phyloP scores from a whole-genome alignment of 2,888 invertebrate species.

The Drosophila kuntzei region DNA sequence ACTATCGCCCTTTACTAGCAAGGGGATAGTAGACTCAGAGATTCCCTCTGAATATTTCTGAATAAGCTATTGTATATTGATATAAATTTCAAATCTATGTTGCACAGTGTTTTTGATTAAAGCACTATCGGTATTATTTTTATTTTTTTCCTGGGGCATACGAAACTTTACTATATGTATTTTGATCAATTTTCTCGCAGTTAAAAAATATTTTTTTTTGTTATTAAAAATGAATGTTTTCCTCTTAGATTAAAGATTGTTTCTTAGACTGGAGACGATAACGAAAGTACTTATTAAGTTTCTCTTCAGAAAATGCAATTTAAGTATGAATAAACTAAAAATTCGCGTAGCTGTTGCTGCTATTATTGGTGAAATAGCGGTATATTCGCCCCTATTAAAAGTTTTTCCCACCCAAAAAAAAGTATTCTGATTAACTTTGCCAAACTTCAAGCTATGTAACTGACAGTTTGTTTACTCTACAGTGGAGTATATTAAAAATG shows the following conservation, averaged over 20 bases:
- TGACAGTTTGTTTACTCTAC: slow-evolving; percentile 18
- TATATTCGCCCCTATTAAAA: slow-evolving; percentile 47
- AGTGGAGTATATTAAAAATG: background rate
- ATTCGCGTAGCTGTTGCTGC: slow-evolving; percentile 35
- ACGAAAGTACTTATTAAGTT: slow-evolving; percentile 4
- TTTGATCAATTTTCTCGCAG: background rate
- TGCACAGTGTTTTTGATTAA: background rate
- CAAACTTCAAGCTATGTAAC: slow-evolving; percentile 38
- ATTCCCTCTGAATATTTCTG: background rate
- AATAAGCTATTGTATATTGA: background rate
- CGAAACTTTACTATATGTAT: too few relatives aligned
- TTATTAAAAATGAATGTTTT: background rate
- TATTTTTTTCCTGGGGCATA: background rate
- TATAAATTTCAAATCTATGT: background rate
- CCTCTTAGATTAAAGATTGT: background rate
- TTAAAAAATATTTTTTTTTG: background rate
- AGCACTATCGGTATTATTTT: background rate
- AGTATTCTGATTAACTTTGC: slow-evolving; percentile 55
- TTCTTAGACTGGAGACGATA: background rate
- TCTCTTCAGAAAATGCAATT: slow-evolving; percentile 14
- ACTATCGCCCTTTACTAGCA: background rate
- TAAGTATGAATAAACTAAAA: slow-evolving; percentile 29
- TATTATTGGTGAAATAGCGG: slow-evolving; percentile 37
- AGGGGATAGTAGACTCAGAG: background rate
- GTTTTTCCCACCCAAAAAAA: slow-evolving; percentile 40